Evolutionary conservation across 2,888 invertebrate species (phyloP), one percentile per base, ranked within the genome.

Genomic region (Stenodera caucasica): DNA sequence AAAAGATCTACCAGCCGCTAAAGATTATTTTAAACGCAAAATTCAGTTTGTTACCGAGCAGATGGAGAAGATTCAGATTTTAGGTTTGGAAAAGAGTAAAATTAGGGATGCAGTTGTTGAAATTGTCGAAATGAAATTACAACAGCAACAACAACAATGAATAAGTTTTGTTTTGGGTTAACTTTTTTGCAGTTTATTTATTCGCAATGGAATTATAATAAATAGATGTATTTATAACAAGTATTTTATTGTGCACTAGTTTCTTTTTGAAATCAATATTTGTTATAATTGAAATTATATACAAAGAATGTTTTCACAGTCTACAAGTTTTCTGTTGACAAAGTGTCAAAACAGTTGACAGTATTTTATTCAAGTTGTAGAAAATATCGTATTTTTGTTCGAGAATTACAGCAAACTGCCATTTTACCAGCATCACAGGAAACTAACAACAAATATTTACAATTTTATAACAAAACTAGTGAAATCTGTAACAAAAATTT

Each of bases 1-100:
- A 81, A 96, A 96, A 86, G 87, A 89, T 73, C 84, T 92, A 63
- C 86, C 86, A 21, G 88, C 90, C 61, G 95, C 94, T 0, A 91
- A 92, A 78, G 93, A 95, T 73, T 98, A 96, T 76, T 98, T 98
- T 78, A 91, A 92, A 78, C 86, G 96, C 55, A 94, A 95, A 83
- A 90, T 93, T 0, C 88, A 90, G 65, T 97, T 92, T 83, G 90
- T 98, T 0, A 91, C 92, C 0, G 92, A 95, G 76, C 96, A 98
- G 83, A 96, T 97, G 85, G 95, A 96, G 76, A 95, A 95, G 82
- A 90, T 97, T 58, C 95, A 96, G 80, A 81, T 84, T 33, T 81
- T 94, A 65, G 90, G 92, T 2, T 81, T 89, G 55, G 94, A 96
- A 76, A 97, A 97, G 79, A 88, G 88, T 63, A 90, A 88, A 80